Evolutionary conservation across 2,888 invertebrate species (phyloP), one percentile per base, ranked within the genome.

Genomic region (Abrostola tripartita): DNA sequence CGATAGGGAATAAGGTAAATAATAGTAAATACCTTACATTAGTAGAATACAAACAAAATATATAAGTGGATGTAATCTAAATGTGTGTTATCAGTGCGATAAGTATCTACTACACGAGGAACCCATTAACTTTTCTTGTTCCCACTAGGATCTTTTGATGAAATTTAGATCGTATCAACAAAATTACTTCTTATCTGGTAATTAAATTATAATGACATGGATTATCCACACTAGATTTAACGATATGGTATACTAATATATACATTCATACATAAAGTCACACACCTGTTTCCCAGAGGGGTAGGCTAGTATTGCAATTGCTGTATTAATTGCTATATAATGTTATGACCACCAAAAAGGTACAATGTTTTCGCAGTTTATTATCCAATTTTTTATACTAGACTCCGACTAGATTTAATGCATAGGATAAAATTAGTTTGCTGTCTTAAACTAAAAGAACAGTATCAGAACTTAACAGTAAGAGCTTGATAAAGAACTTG

Each of bases 81-180:
- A 35, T 44, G 11, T 52, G 40, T 49, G 52, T 73, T 74, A 36
- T 61, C 44, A 44, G 10, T 50, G 44, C 11, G 12, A 57, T 56
- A 24, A 41, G 7, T 36, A 14, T 55, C 36, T 38, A 40, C 60
- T 51, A 72, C 42, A 53, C 50, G 56, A 49, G 11, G 49, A 52
- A 55, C 50, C 52, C 54, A 71, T 69, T 61, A 47, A 55, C 55
- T 14, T 53, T 37, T 73, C 50, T 55, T 58, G 69, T 74, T 37
- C 55, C 36, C 41, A 61, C n/a, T 50, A 14, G 37, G 41, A 5
- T 47, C 24, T 24, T 44, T 49, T 52, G 41, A 52, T 24, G 24
- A 37, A 38, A 37, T 36, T 4, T 61, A 50, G 37, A 38, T 40
- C 40, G 50, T 66, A 59, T 72, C 44, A 56, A 41, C 49, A 5